Evolutionary conservation across 2,113 vertebrate species (phyloP).

Genomic region (Phalacrocorax aristotelis): DNA sequence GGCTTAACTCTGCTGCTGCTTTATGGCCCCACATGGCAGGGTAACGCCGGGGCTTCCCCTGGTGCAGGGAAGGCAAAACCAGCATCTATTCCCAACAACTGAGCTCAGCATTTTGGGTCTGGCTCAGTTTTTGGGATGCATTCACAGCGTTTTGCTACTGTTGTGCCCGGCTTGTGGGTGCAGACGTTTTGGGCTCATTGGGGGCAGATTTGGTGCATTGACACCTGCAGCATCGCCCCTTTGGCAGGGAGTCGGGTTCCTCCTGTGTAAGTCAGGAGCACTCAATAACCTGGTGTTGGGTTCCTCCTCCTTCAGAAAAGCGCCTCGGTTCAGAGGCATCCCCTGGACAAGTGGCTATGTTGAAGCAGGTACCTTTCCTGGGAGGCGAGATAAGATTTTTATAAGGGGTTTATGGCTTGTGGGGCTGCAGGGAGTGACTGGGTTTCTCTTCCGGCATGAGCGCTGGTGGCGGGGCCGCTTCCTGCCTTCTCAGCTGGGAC

Average conservation of each 20-base stretch:
- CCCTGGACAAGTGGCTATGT: neutral
- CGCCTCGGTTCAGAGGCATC: accelerated
- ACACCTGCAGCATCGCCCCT: neutral
- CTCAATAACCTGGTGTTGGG: accelerated
- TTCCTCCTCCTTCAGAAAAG: neutral
- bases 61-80: neutral
- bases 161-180: accelerated
- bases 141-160: accelerated
- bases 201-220: neutral
- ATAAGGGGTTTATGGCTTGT: neutral
- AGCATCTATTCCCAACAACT: neutral
- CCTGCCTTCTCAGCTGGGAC: conserved; percentile 26
- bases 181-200: neutral
- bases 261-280: neutral
- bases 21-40: neutral
- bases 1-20: conserved; percentile 24
- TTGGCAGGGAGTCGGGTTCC: accelerated
- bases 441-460: neutral
- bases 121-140: neutral
- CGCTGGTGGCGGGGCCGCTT: neutral
- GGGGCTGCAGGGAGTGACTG: neutral
- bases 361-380: neutral
- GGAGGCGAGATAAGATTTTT: neutral
- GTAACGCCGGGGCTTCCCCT: neutral
- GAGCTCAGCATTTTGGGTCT: neutral